Conservation (phyloP, 2,113 vertebrate genomes). For the cattle (Bos taurus) region DNA sequence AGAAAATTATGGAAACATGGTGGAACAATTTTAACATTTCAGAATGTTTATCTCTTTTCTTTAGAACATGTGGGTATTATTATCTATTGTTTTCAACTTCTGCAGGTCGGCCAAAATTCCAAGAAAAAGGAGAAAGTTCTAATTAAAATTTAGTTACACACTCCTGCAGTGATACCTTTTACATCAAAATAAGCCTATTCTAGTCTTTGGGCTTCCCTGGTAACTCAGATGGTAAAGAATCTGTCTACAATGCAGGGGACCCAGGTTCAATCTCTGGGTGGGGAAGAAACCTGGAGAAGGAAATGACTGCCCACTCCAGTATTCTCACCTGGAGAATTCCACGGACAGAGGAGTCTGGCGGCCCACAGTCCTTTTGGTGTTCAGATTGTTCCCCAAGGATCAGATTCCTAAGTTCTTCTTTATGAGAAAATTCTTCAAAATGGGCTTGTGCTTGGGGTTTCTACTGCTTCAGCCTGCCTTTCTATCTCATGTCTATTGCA, state of each 20-base stretch:
- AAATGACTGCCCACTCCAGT: background rate
- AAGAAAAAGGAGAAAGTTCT: background rate
- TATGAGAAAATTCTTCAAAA: background rate
- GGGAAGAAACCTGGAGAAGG: background rate
- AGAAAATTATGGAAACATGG: background rate
- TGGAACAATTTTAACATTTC: background rate
- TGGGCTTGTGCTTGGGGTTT: background rate
- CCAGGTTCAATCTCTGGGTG: background rate
- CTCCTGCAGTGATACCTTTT: background rate
- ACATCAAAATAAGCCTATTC: background rate
- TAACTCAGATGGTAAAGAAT: background rate
- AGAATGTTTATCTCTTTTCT: background rate
- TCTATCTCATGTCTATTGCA: background rate
- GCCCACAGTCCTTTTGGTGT: background rate
- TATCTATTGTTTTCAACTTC: background rate
- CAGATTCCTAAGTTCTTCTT: background rate
- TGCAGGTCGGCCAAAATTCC: background rate
- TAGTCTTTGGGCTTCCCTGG: background rate
- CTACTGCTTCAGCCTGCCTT: background rate
- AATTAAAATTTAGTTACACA: background rate
- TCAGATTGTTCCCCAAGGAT: background rate
- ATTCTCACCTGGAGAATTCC: background rate
- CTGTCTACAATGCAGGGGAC: background rate
- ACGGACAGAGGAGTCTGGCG: background rate
- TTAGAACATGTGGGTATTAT: background rate